Evolutionary conservation across 1,140 invertebrate species (phyloP).

Genomic region (Anagrus nilaparvatae): DNA sequence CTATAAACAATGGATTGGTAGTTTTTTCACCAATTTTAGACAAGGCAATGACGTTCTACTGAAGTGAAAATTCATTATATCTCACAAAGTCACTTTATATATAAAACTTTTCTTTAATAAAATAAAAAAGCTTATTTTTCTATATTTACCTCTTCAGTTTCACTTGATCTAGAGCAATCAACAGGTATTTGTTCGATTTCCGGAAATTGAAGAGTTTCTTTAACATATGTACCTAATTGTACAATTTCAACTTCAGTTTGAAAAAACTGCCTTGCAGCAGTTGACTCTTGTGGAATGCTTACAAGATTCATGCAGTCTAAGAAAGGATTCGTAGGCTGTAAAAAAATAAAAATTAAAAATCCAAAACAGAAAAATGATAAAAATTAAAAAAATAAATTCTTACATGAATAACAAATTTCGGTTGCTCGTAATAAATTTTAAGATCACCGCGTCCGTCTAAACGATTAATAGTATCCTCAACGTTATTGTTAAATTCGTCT

Average conservation of each 20-base stretch:
- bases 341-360: conserved; percentile 9
- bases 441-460: conserved; percentile 43
- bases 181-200: conserved; percentile 37
- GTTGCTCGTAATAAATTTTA: conserved; percentile 48
- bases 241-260: conserved; percentile 32
- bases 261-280: conserved; percentile 10
- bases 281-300: conserved; percentile 28
- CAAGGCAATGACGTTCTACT: too few species aligned
- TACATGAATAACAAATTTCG: conserved; percentile 45
- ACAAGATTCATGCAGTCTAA: conserved; percentile 39
- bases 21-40: too few species aligned
- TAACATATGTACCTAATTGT: conserved; percentile 35
- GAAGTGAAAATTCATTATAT: too few species aligned
- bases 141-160: conserved; percentile 27
- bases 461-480: conserved; percentile 43
- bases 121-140: too few species aligned
- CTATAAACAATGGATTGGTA: too few species aligned
- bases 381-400: not conserved
- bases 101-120: too few species aligned
- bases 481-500: conserved; percentile 5
- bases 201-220: conserved; percentile 35
- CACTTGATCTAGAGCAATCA: conserved; percentile 33
- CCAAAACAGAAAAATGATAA: conserved; percentile 27
- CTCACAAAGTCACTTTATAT: too few species aligned
- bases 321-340: conserved; percentile 33